Evolutionary conservation across 2,888 invertebrate species (phyloP).

Genomic region (Pristionchus entomophagus): DNA sequence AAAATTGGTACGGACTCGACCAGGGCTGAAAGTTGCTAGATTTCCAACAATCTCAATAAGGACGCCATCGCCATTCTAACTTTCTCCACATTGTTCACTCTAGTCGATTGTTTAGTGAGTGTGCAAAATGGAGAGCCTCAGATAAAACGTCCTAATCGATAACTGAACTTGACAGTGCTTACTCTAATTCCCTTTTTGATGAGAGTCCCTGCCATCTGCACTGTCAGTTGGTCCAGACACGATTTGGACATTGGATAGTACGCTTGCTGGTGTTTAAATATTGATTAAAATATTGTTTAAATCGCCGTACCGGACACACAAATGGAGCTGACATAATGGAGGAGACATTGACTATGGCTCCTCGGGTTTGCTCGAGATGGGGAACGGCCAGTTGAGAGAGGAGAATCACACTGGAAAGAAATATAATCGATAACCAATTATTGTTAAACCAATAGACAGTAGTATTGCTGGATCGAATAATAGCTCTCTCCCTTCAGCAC

Average conservation of each 20-base stretch:
- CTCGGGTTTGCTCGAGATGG: background rate
- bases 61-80: background rate
- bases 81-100: no score
- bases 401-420: background rate
- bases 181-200: slow-evolving; percentile 43
- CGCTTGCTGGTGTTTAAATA: background rate
- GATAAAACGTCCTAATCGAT: no score
- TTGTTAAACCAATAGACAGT: no score
- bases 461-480: no score
- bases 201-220: slow-evolving; percentile 31
- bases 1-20: background rate
- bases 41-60: background rate
- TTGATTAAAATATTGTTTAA: background rate
- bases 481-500: no score
- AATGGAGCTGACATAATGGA: background rate
- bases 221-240: slow-evolving; percentile 26
- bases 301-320: background rate
- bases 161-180: slow-evolving; percentile 29
- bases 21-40: background rate
- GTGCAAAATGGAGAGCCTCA: no score
- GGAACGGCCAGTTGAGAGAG: slow-evolving; percentile 7
- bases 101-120: no score
- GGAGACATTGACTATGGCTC: background rate
- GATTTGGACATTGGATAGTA: slow-evolving; percentile 42
- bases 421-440: no score